A percentile compares a stretch with the other conserved stretches of the same genome.
Conservation (phyloP, 2,797 vertebrate genomes). For the Fistularia commersonii region DNA sequence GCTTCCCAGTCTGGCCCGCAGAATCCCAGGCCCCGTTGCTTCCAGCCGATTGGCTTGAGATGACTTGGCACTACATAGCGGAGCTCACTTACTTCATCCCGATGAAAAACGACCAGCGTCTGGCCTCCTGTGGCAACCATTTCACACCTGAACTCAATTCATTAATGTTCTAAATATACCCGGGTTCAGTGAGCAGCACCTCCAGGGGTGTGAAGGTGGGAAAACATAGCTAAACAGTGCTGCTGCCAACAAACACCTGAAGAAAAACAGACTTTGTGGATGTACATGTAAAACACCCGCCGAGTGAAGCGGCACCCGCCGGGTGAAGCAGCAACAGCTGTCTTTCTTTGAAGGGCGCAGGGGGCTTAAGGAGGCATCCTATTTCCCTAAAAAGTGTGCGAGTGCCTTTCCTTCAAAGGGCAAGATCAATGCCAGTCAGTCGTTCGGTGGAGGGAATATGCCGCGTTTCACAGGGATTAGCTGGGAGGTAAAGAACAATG, state of each 20-base stretch:
- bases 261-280: constrained; percentile 1
- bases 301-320: constrained; percentile 13
- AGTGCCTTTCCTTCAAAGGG: constrained; percentile 33
- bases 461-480: constrained; percentile 28
- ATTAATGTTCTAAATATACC: constrained; percentile 56
- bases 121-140: constrained; percentile 48
- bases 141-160: constrained; percentile 46
- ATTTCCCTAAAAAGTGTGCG: constrained; percentile 38
- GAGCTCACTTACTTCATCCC: constrained; percentile 35
- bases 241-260: constrained; percentile 20
- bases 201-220: constrained; percentile 28
- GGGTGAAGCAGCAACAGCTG: constrained; percentile 24
- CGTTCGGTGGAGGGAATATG: constrained; percentile 21
- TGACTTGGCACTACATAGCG: constrained; percentile 44
- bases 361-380: constrained; percentile 15
- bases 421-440: constrained; percentile 44
- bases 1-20: constrained; percentile 8
- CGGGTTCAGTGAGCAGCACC: constrained; percentile 24
- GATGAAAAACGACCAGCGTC: constrained; percentile 45
- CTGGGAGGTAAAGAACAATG: constrained; percentile 19
- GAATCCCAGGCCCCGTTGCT: constrained; percentile 18
- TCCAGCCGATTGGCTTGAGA: constrained; percentile 46
- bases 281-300: not conserved
- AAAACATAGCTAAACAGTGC: constrained; percentile 19
- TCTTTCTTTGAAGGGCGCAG: constrained; percentile 12